Conservation (phyloP, 2,113 vertebrate species). For the Antennarius striatus region DNA sequence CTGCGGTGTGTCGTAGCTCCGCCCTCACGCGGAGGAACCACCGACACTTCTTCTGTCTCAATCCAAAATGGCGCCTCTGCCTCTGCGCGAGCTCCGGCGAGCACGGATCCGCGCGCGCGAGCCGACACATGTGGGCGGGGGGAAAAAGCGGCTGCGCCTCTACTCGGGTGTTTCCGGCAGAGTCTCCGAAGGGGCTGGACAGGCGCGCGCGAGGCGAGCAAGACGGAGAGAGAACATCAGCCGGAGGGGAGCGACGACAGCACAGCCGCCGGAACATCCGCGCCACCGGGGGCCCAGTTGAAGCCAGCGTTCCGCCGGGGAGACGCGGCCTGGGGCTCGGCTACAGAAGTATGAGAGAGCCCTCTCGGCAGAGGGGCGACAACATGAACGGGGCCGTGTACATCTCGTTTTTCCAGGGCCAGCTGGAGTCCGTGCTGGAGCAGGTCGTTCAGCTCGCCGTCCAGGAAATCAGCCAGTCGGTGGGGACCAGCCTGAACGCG, state of each 20-base stretch:
- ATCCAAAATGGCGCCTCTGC: constrained; percentile 61
- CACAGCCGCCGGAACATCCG: constrained; percentile 8
- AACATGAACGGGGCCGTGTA: constrained; percentile 83
- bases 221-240: constrained; percentile 14
- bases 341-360: constrained; percentile 70
- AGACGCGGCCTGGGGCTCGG: constrained; percentile 21
- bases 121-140: constrained; percentile 56
- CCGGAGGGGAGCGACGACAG: neutral
- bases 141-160: constrained; percentile 52
- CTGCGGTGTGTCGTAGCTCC: no score
- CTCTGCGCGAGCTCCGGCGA: constrained; percentile 29
- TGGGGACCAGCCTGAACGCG: constrained; percentile 77
- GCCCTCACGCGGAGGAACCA: neutral
- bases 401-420: constrained; percentile 84
- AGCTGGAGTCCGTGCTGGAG: constrained; percentile 83
- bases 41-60: constrained; percentile 14
- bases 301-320: constrained; percentile 24
- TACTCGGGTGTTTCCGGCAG: constrained; percentile 46
- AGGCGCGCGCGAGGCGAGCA: constrained; percentile 10
- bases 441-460: constrained; percentile 83
- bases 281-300: constrained; percentile 1
- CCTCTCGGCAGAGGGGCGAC: constrained; percentile 49
- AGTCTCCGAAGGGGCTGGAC: constrained; percentile 3
- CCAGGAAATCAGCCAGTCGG: constrained; percentile 80
- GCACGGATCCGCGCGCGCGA: constrained; percentile 7